Conservation (phyloP, 1,140 invertebrate species). For the Megalopta genalis region DNA sequence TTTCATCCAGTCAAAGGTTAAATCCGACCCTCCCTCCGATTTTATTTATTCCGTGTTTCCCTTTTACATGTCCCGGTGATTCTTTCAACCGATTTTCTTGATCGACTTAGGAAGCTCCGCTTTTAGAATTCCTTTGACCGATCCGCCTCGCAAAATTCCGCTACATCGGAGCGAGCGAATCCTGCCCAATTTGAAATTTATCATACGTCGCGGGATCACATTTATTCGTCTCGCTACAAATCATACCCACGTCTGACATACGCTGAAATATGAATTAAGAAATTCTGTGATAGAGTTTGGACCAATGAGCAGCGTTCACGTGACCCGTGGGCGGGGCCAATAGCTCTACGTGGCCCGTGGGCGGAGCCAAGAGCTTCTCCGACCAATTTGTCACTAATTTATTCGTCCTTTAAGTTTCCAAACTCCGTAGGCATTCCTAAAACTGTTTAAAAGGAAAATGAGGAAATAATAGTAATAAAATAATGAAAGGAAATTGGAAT, state of each 20-base stretch:
- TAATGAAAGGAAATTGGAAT: too few relatives aligned
- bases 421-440: too few relatives aligned
- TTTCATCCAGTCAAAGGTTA: slow-evolving; percentile 43
- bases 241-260: too few relatives aligned
- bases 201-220: not conserved
- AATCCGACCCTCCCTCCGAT: slow-evolving; percentile 10
- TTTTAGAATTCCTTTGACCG: not conserved
- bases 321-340: too few relatives aligned
- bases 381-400: too few relatives aligned
- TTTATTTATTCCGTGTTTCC: slow-evolving; percentile 29
- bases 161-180: not conserved
- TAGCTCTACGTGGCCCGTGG: too few relatives aligned
- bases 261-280: too few relatives aligned
- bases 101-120: not conserved
- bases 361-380: too few relatives aligned
- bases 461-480: too few relatives aligned
- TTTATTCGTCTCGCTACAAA: not conserved
- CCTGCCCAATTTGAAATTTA: not conserved
- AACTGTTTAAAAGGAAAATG: too few relatives aligned
- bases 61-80: slow-evolving; percentile 32
- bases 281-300: not conserved
- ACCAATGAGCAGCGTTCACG: not conserved
- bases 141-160: not conserved
- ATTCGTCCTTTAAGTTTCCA: too few relatives aligned
- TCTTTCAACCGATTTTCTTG: slow-evolving; percentile 13